Percentiles rank a stretch among this genome's conserved stretches.
Conservation (phyloP, 2,113 vertebrate species). For the Nestor notabilis region DNA sequence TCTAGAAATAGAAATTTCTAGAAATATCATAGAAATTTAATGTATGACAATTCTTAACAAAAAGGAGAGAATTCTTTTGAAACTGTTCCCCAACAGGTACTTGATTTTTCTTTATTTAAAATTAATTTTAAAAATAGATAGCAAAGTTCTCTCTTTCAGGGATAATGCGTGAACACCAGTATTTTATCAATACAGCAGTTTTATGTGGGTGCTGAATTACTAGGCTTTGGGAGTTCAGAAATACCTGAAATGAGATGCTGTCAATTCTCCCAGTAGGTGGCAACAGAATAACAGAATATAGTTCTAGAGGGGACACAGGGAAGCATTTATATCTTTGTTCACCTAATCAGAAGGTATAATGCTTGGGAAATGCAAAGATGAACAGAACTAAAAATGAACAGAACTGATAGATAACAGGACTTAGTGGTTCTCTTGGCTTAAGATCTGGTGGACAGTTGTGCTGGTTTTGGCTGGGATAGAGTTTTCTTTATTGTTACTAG, state of each 20-base stretch:
- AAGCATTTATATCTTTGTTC: neutral
- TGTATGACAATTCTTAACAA: neutral
- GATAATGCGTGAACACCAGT: neutral
- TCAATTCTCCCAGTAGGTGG: constrained; percentile 1
- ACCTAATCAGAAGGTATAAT: neutral
- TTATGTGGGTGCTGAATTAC: neutral
- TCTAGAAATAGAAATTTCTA: neutral
- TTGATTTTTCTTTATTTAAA: neutral
- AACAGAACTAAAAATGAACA: neutral
- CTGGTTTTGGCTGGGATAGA: neutral
- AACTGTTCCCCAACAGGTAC: neutral
- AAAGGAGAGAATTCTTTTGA: neutral
- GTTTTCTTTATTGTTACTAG: neutral
- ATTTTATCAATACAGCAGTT: neutral
- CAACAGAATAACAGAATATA: neutral
- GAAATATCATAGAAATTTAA: neutral
- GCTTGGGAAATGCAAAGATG: neutral
- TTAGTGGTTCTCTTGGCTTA: neutral
- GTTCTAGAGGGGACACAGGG: neutral
- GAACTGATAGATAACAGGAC: neutral
- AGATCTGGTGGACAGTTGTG: neutral
- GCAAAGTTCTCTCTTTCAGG: neutral
- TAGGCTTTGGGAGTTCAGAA: neutral
- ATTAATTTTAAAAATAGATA: neutral
- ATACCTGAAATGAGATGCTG: neutral